These are phyloP conservation scores for Neoarius graeffei DNA, from an alignment of 2,113 vertebrate genomes.

Conservation along the genomic window DNA sequence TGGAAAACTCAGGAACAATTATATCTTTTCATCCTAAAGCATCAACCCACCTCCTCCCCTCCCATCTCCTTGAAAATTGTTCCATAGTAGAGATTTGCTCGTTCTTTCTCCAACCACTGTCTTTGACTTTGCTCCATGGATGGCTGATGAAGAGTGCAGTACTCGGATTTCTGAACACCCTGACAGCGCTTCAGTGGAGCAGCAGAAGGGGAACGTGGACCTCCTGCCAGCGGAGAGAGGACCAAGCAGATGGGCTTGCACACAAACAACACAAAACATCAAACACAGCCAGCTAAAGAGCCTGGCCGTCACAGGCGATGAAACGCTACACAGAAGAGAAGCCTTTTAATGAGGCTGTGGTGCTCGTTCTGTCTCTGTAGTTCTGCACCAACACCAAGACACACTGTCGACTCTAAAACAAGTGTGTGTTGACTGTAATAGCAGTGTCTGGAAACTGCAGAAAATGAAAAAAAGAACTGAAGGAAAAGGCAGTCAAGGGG, in stretches of 20 bases:
- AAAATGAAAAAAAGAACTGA: not conserved
- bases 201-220: conserved; percentile 79
- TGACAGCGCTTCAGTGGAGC: conserved; percentile 77
- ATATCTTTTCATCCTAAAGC: conserved; percentile 18
- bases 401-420: conserved; percentile 30
- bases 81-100: conserved; percentile 47
- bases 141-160: conserved; percentile 62
- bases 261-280: conserved; percentile 80
- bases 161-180: conserved; percentile 68
- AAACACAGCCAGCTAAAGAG: conserved; percentile 80
- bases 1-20: not conserved
- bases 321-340: conserved; percentile 73
- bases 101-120: conserved; percentile 44
- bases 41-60: not conserved
- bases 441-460: conserved; percentile 2
- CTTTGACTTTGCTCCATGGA: conserved; percentile 66
- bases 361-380: conserved; percentile 30
- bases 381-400: conserved; percentile 20
- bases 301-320: conserved; percentile 78
- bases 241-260: conserved; percentile 80
- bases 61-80: conserved; percentile 26
- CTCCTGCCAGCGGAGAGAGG: conserved; percentile 75
- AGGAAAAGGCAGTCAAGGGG: conserved; percentile 9
- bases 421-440: conserved; percentile 16
- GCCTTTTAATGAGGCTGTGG: conserved; percentile 74